A percentile compares a stretch with the other conserved stretches of the same genome.
Conservation (phyloP, 2,888 invertebrate genomes). For the Koerneria pararmatus region DNA sequence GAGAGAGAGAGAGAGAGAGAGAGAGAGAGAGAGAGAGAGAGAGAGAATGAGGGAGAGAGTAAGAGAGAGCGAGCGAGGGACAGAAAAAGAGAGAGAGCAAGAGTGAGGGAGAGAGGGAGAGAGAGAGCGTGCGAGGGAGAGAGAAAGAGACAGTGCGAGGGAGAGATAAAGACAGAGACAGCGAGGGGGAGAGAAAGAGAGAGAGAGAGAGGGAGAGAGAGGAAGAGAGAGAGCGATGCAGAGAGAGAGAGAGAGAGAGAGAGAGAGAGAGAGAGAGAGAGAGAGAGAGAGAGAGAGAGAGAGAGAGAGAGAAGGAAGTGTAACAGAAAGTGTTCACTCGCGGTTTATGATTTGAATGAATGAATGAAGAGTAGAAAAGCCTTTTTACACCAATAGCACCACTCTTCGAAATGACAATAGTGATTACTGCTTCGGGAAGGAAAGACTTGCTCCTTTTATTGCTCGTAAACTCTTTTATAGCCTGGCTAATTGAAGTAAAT, state of each 20-base stretch:
- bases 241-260: background rate
- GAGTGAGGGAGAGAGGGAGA: too few species aligned
- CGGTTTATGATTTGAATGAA: background rate
- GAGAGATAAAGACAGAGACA: background rate
- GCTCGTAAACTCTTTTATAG: too few species aligned
- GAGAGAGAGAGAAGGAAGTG: background rate
- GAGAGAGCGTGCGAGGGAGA: conserved; percentile 7
- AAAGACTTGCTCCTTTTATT: too few species aligned
- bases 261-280: conserved; percentile 6
- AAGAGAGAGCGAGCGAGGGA: background rate
- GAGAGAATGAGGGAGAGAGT: conserved; percentile 12
- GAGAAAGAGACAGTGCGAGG: too few species aligned
- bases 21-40: background rate
- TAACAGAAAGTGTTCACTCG: background rate
- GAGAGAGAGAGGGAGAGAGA: background rate
- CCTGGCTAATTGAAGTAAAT: too few species aligned
- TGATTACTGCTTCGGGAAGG: too few species aligned
- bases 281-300: conserved; percentile 25
- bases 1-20: background rate
- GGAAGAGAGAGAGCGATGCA: background rate
- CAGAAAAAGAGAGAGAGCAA: background rate
- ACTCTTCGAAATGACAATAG: too few species aligned
- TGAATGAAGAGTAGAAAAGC: background rate
- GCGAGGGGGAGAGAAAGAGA: background rate
- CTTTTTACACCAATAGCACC: too few species aligned